Conservation (phyloP, 1,140 invertebrate species). For the Drosophila truncata region DNA sequence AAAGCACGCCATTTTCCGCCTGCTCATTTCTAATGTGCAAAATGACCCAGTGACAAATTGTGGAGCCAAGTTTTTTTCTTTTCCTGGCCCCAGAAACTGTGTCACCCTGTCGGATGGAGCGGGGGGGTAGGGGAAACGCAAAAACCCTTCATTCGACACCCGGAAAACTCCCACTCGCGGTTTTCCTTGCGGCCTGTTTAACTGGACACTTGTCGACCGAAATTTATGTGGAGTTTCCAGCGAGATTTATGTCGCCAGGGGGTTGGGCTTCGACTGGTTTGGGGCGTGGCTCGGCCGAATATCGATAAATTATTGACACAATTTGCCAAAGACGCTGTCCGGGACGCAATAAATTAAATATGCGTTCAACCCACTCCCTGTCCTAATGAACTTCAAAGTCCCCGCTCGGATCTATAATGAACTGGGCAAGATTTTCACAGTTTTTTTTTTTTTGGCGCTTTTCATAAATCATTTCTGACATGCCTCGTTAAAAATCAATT, state of each 20-base stretch:
- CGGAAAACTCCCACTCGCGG: conserved; percentile 36
- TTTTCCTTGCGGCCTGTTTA: conserved; percentile 53
- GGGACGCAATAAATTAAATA: conserved; percentile 48
- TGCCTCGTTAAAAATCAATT: conserved; percentile 64
- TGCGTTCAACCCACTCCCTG: conserved; percentile 9
- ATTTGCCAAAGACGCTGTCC: conserved; percentile 27
- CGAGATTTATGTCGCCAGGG: conserved; percentile 53
- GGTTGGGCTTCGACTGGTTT: neutral
- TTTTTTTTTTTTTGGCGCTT: neutral
- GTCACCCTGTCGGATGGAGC: neutral
- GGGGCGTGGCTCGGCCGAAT: conserved; percentile 18
- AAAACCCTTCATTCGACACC: neutral
- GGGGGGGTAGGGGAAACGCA: neutral
- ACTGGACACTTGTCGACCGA: conserved; percentile 63
- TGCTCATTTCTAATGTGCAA: conserved; percentile 59
- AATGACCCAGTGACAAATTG: conserved; percentile 75
- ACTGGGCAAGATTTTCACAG: neutral
- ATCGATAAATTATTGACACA: conserved; percentile 74
- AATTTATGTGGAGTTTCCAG: conserved; percentile 52
- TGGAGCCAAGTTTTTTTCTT: conserved; percentile 64
- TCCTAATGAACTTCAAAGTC: conserved; percentile 47
- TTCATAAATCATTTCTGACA: conserved; percentile 25
- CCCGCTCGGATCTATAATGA: conserved; percentile 21
- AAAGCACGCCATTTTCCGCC: conserved; percentile 3
- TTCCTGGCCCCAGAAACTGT: conserved; percentile 1